A percentile compares a stretch with the other conserved stretches of the same genome.
Evolutionary conservation across 1,140 invertebrate species (phyloP).

Genomic region (Caenorhabditis briggsae): DNA sequence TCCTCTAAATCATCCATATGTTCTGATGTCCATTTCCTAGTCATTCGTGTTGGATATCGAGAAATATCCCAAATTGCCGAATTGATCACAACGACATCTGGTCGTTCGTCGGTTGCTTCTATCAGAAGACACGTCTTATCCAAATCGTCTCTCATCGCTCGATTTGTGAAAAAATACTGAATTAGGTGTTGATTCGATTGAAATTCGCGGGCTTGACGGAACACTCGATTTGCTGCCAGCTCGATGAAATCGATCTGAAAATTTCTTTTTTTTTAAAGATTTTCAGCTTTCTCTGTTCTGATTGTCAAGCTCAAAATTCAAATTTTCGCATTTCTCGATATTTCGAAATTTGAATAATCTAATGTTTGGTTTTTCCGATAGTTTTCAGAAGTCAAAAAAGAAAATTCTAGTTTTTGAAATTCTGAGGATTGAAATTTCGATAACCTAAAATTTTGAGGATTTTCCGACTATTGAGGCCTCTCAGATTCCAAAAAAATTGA

Average conservation of each 20-base stretch:
- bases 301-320: too few species aligned
- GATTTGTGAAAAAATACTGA: constrained; percentile 57
- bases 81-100: constrained; percentile 56
- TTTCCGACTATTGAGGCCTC: too few species aligned
- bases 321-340: too few species aligned
- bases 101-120: constrained; percentile 10
- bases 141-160: constrained; percentile 50
- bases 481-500: too few species aligned
- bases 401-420: too few species aligned
- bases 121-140: constrained; percentile 37
- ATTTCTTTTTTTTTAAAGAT: too few species aligned
- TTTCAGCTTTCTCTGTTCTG: too few species aligned
- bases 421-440: too few species aligned
- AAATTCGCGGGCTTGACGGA: constrained; percentile 57
- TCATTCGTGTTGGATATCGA: neutral
- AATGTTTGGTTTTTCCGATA: too few species aligned
- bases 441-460: too few species aligned
- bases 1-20: neutral
- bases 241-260: constrained; percentile 58
- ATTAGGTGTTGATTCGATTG: constrained; percentile 33
- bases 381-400: too few species aligned
- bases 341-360: too few species aligned
- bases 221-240: constrained; percentile 45
- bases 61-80: constrained; percentile 57
- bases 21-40: neutral